Conservation (phyloP, 2,888 invertebrate genomes). For the Drosophila nigricruria region DNA sequence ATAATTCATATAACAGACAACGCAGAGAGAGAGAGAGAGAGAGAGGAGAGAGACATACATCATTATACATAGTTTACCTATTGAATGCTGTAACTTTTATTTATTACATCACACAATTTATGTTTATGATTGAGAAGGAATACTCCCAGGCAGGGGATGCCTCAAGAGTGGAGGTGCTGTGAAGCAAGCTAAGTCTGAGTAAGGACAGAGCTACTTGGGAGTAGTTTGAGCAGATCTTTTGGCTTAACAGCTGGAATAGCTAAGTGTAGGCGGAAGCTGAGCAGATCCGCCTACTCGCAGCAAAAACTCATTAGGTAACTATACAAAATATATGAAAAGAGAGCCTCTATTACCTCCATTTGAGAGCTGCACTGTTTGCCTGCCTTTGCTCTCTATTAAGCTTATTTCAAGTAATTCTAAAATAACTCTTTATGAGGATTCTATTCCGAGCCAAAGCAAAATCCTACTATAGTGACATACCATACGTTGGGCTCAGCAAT, state of each 20-base stretch:
- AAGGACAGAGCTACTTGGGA: background rate
- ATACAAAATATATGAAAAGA: too few relatives aligned
- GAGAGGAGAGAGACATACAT: background rate
- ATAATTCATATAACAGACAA: slow-evolving; percentile 12
- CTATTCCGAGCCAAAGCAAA: too few relatives aligned
- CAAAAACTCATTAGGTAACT: too few relatives aligned
- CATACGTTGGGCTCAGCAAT: too few relatives aligned
- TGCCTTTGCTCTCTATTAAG: too few relatives aligned
- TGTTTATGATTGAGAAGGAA: background rate
- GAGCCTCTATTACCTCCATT: too few relatives aligned
- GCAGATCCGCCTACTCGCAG: background rate
- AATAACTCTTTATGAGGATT: too few relatives aligned
- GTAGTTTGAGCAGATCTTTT: background rate
- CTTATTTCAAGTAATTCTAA: too few relatives aligned
- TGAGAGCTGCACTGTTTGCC: too few relatives aligned
- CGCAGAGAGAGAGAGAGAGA: background rate
- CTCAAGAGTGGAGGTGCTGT: background rate
- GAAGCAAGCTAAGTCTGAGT: too few relatives aligned
- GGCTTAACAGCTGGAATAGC: background rate
- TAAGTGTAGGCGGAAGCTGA: background rate
- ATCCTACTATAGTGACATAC: too few relatives aligned
- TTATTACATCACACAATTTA: slow-evolving; percentile 7
- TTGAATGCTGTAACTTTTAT: background rate
- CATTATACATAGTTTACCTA: slow-evolving; percentile 14
- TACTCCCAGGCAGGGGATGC: fast-evolving